Conservation (phyloP, 1,140 invertebrate genomes). For the Drosophila mayri region DNA sequence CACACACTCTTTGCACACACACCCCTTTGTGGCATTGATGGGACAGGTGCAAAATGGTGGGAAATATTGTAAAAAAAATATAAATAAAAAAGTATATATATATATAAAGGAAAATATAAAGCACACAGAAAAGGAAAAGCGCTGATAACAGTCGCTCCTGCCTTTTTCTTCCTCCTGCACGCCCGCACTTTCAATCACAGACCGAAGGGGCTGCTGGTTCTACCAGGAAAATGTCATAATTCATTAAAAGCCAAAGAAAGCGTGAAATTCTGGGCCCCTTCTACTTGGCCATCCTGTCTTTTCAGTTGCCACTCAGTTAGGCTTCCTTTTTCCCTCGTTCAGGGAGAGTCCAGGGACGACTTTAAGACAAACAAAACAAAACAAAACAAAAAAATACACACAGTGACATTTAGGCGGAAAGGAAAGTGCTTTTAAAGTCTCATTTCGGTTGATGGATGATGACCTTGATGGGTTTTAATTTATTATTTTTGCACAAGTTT, state of each 20-base stretch:
- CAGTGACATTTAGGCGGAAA: conserved; percentile 24
- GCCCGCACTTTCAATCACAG: conserved; percentile 12
- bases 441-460: conserved; percentile 34
- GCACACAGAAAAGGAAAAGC: conserved; percentile 30
- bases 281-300: conserved; percentile 14
- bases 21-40: conserved; percentile 36
- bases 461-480: conserved; percentile 28
- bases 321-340: conserved; percentile 11
- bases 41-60: conserved; percentile 67
- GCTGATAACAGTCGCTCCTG: conserved; percentile 54
- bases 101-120: conserved; percentile 23
- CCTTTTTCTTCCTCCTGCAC: conserved; percentile 6
- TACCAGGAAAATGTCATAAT: conserved; percentile 75
- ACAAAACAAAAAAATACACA: not conserved
- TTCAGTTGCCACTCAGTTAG: conserved; percentile 57
- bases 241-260: conserved; percentile 73
- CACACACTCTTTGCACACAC: conserved; percentile 8
- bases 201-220: conserved; percentile 17
- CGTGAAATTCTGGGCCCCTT: conserved; percentile 56
- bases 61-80: conserved; percentile 44
- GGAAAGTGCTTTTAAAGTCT: conserved; percentile 42
- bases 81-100: not conserved
- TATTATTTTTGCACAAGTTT: not conserved
- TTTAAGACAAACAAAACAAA: conserved; percentile 26
- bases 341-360: conserved; percentile 17